Conservation (phyloP, 2,797 vertebrate genomes). For the Eulemur coronatus region DNA sequence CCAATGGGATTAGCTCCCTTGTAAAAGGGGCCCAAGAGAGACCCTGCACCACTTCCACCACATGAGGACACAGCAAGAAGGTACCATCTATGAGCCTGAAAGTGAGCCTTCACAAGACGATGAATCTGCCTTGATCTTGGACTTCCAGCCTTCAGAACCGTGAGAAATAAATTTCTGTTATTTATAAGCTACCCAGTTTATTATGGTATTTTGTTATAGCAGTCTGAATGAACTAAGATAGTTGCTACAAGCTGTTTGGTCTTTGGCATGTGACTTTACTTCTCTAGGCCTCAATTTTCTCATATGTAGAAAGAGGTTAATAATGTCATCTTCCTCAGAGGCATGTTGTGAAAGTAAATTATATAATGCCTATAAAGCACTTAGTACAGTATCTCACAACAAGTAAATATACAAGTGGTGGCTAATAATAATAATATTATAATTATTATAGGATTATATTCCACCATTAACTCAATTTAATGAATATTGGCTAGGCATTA, state of each 20-base stretch:
- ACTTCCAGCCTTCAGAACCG: neutral
- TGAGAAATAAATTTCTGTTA: neutral
- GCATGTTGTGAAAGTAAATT: slow-evolving; percentile 25
- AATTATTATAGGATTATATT: slow-evolving; percentile 5
- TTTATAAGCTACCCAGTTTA: neutral
- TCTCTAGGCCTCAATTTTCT: slow-evolving; percentile 8
- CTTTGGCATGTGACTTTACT: slow-evolving; percentile 13
- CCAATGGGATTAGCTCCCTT: neutral
- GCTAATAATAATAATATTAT: neutral
- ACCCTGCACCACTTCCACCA: neutral
- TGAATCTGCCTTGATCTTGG: neutral
- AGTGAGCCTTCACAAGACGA: neutral
- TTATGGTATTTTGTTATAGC: neutral
- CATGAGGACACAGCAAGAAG: neutral
- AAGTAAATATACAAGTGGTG: neutral
- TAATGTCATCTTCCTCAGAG: neutral
- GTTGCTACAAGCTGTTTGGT: neutral
- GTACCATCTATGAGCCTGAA: neutral
- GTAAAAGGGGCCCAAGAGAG: neutral
- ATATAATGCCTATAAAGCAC: slow-evolving; percentile 12
- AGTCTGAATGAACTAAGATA: neutral
- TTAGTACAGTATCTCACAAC: neutral
- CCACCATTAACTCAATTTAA: slow-evolving; percentile 15
- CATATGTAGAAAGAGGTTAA: slow-evolving; percentile 23
- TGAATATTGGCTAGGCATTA: slow-evolving; percentile 5